A percentile compares a stretch with the other conserved stretches of the same genome.
Conservation (phyloP, 2,797 vertebrate species). For the Diglossa cyanea region DNA sequence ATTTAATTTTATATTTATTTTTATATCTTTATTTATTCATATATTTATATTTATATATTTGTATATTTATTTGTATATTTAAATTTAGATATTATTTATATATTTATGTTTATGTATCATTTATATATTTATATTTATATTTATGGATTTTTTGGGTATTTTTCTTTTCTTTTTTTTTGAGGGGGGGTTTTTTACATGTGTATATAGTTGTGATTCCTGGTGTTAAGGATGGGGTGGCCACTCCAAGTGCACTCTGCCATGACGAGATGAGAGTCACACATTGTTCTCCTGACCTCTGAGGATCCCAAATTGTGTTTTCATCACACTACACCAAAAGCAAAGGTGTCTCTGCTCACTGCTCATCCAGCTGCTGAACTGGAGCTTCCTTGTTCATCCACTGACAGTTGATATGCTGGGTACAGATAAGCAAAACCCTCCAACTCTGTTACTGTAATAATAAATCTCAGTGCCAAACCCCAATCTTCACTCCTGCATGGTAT, state of each 20-base stretch:
- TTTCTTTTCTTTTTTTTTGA: too few relatives aligned
- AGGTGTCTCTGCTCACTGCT: background rate
- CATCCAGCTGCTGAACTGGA: background rate
- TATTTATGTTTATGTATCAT: too few relatives aligned
- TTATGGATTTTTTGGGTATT: too few relatives aligned
- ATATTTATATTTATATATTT: too few relatives aligned
- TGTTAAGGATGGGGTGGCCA: background rate
- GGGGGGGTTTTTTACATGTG: too few relatives aligned
- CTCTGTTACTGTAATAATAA: background rate
- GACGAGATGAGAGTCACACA: background rate
- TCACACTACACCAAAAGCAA: background rate
- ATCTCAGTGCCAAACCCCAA: background rate
- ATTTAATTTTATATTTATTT: too few relatives aligned
- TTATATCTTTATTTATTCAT: too few relatives aligned
- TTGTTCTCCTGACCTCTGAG: background rate
- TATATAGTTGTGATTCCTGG: background rate
- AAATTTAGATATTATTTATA: too few relatives aligned
- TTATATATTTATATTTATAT: too few relatives aligned
- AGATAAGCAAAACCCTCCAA: background rate
- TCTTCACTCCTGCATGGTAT: background rate
- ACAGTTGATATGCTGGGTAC: background rate
- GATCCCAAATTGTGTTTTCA: background rate
- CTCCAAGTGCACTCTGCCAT: background rate
- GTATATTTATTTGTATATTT: too few relatives aligned
- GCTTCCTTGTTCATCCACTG: background rate